Conservation (phyloP, 2,888 invertebrate species). For the Morpho helenor region DNA sequence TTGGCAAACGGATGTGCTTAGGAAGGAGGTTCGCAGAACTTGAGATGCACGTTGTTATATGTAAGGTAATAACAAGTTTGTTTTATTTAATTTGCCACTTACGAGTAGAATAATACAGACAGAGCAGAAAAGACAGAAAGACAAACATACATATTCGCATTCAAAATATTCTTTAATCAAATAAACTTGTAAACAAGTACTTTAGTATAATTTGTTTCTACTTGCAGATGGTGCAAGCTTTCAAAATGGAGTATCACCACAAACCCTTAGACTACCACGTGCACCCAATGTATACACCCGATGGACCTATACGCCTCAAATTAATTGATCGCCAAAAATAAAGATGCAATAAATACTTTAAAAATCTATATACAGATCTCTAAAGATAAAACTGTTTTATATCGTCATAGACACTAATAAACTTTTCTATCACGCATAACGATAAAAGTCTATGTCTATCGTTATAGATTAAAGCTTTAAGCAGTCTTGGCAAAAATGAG, state of each 20-base stretch:
- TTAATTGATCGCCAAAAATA: slow-evolving; percentile 63
- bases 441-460: too few species aligned
- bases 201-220: not conserved
- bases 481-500: too few species aligned
- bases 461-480: too few species aligned
- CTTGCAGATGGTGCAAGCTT: slow-evolving; percentile 81
- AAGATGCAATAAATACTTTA: slow-evolving; percentile 25
- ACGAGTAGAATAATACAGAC: too few species aligned
- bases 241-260: slow-evolving; percentile 82
- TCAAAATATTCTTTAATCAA: too few species aligned
- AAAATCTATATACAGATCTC: not conserved
- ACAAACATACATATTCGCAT: too few species aligned
- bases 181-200: too few species aligned
- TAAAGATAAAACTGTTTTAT: too few species aligned
- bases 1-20: slow-evolving; percentile 85
- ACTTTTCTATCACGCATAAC: too few species aligned
- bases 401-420: too few species aligned
- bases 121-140: too few species aligned
- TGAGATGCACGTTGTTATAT: slow-evolving; percentile 84
- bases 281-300: slow-evolving; percentile 85
- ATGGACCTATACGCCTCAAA: slow-evolving; percentile 82
- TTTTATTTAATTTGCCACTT: too few species aligned
- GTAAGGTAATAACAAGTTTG: slow-evolving; percentile 62
- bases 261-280: slow-evolving; percentile 82
- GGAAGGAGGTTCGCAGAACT: slow-evolving; percentile 88